Base-by-base conservation (phyloP, 2,113 vertebrate genomes). In the Monarcha castaneiventris region DNA sequence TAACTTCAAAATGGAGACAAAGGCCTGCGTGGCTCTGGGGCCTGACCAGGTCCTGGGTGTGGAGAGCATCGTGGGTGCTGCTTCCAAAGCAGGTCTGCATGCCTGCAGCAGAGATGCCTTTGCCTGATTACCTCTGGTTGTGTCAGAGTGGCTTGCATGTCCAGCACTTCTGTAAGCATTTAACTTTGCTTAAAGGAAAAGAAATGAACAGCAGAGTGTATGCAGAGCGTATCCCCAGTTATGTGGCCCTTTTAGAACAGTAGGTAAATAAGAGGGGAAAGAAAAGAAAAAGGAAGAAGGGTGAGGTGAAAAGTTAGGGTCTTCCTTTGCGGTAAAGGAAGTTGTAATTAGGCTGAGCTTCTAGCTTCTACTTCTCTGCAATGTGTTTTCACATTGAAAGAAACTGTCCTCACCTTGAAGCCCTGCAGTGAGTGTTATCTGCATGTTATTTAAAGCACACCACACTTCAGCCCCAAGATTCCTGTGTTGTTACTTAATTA, bases 91-190 rank as follows among this genome's bases (percentile, higher is more conserved):
- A 51, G 21, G 4, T 81, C 26, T 51, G 59, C 46, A 18, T 4
- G 2, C 7, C 23, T 49, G 33, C 1, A 1, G 37, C 49, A 44
- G 73, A 72, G 48, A 43, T 0, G 0, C 51, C 39, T 67, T 72
- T 72, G 18, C 39, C 56, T 55, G 46, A 56, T 62, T 67, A 43
- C 44, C 23, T 58, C 14, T 66, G 32, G 20, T 22, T 46, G 59
- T 44, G 66, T 58, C 64, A 43, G 41, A 39, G 27, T 0, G 0
- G 33, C 44, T 71, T 58, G 12, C 18, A 64, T 56, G 16, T 78
- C 67, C 58, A 19, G 64, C n/a, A 9, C 63, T 79, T 78, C 59
- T 84, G 49, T 39, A 52, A 84, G 32, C 2, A 0, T 52, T 75
- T 67, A 48, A 67, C 16, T 74, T 74, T 10, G 22, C 62, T 33